Evolutionary conservation across 1,140 invertebrate genomes (phyloP), one percentile per base, ranked within the genome.

Genomic region (Drosophila truncata): DNA sequence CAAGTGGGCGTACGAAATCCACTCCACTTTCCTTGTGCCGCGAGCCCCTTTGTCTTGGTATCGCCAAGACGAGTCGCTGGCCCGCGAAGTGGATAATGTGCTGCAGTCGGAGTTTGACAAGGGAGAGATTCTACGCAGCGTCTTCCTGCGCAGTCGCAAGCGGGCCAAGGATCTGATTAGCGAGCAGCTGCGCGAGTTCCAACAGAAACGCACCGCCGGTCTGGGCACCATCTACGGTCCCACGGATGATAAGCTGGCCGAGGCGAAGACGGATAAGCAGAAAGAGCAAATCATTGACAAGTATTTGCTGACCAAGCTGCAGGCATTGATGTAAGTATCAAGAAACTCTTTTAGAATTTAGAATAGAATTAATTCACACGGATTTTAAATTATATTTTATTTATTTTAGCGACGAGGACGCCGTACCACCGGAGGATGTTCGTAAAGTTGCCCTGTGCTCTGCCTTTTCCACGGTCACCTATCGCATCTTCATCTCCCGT

Each of bases 1-100:
- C 61, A 97, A 98, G 93, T 99, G 98, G 98, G 98, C 98, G 31
- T 99, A 99, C 94, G 98, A 99, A 94, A 98, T 99, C 87, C 97
- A 99, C 93, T 99, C 98, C 60, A 98, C 97, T 87, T 99, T 99
- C 94, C 94, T 99, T 64, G 97, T 98, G 82, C 97, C 98, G 83
- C 96, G 96, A 87, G 97, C 98, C 78, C 97, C 97, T 47, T 93
- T 99, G 78, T 95, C 96, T 84, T 94, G 98, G 64, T 96, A 95
- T 70, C 96, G 97, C 77, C 96, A 97, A 46, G 97, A 98, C 85
- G 97, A 98, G 27, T 77, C 85, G 0, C 95, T 98, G 92, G 96
- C 97, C 13, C 95, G 96, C 70, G 97, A 98, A 94, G 97, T 98
- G 50, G 97, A 98, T 87, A 96, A 97, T 85, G 96, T 97, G 27